Evolutionary conservation across 2,113 vertebrate species (phyloP).

Genomic region (Syngnathoides biaculeatus): DNA sequence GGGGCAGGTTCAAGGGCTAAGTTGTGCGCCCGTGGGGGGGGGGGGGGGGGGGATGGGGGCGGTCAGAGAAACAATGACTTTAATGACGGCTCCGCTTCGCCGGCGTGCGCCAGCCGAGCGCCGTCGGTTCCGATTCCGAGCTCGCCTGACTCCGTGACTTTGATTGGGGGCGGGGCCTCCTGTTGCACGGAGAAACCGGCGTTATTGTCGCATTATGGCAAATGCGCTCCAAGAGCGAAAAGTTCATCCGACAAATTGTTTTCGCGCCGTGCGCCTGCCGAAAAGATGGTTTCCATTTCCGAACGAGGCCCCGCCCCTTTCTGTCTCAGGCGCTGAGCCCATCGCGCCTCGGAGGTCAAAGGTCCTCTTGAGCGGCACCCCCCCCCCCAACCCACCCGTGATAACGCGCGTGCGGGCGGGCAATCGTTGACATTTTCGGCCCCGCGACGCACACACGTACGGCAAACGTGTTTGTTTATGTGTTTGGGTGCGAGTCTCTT

Average conservation of each 20-base stretch:
- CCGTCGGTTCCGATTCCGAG: no score
- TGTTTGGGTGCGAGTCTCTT: not conserved
- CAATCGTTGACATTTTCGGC: conserved; percentile 3
- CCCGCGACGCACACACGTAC: conserved; percentile 1
- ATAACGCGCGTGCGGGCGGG: not conserved
- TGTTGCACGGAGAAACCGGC: no score
- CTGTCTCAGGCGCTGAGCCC: conserved; percentile 42
- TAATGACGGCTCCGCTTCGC: not conserved
- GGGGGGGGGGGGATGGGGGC: no score
- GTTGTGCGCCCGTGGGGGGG: no score
- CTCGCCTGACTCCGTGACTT: no score
- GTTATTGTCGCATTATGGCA: no score
- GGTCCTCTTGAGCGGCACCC: conserved; percentile 46
- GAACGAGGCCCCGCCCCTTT: conserved; percentile 39
- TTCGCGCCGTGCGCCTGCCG: not conserved
- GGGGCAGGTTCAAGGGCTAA: conserved; percentile 20
- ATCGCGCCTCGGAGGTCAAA: conserved; percentile 54
- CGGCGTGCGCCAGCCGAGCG: no score
- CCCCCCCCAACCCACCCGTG: not conserved
- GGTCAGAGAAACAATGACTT: not conserved
- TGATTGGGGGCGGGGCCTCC: no score
- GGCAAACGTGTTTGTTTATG: not conserved
- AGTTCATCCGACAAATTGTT: no score
- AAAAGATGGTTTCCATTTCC: not conserved
- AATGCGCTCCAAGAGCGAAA: no score